phyloP scores from a whole-genome alignment of 2,113 vertebrate genomes.

The Parotia lawesii region DNA sequence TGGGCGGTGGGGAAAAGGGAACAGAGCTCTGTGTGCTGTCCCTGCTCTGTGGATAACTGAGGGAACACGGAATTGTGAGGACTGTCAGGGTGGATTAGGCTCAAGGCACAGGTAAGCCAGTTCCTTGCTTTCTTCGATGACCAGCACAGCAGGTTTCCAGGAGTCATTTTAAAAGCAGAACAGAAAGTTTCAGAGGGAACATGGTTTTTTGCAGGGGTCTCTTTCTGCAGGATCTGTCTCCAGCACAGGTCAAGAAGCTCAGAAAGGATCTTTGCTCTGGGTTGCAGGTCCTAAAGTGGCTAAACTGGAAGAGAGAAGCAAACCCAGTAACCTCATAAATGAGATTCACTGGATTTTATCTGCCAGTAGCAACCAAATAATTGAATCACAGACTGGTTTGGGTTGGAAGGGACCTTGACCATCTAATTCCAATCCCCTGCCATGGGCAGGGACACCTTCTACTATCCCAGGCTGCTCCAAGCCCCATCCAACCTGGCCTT shows the following conservation, averaged over 20 bases:
- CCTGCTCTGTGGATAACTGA: neutral
- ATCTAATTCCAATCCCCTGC: neutral
- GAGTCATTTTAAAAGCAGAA: neutral
- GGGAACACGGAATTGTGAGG: neutral
- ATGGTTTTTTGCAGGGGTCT: neutral
- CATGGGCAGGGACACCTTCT: neutral
- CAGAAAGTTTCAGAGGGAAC: neutral
- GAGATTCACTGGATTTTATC: neutral
- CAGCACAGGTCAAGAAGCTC: neutral
- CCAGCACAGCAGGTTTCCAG: neutral
- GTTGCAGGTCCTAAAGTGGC: neutral
- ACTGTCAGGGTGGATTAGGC: neutral
- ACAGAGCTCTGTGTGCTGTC: neutral
- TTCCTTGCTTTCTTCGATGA: neutral
- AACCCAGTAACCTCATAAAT: neutral
- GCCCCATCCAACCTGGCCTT: accelerated
- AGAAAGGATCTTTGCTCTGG: neutral
- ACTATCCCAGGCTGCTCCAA: accelerated
- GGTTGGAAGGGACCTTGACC: neutral
- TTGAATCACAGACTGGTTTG: neutral
- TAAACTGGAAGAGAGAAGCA: neutral
- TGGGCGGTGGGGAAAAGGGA: neutral
- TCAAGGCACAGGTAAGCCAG: neutral
- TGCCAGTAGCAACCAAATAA: neutral
- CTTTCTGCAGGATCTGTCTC: neutral